Evolutionary conservation across 2,113 vertebrate species (phyloP), one percentile per base, ranked within the genome.

Genomic region (Ciconia stormi): DNA sequence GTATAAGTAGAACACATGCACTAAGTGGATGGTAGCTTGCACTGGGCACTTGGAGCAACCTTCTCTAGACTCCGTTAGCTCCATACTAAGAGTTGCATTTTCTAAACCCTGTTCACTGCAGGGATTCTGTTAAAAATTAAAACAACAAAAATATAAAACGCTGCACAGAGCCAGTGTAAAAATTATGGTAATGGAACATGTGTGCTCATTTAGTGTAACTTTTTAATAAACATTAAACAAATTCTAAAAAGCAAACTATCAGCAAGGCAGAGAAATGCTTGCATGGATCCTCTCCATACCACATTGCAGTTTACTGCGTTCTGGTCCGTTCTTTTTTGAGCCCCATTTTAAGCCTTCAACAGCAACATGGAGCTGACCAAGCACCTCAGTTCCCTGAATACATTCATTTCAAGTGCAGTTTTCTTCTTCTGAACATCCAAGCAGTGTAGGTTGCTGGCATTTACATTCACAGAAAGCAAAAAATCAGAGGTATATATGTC

Each of bases 71-170:
- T 46, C 46, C 1, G 0, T 22, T 63, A 63, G 20, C 25, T 56
- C 40, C 3, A 1, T 40, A 74, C 27, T 6, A 82, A 91, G 11
- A 92, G 23, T 23, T 63, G 25, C 44, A 61, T 56, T 95, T 93
- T 52, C 47, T 86, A 89, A 87, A 76, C 6, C 27, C 36, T 66
- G 30, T 53, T 89, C 61, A 42, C 70, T 58, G 29, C 6, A 7
- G 42, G 30, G 53, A 26, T 76, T 79, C 25, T 46, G 80, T 85
- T 69, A 87, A 96, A 87, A 90, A 79, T 52, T 87, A 63, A 95
- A 93, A 12, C 44, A 79, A 69, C 15, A 71, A 82, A 91, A 84
- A 36, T 4, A 73, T 23, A 44, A 79, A 93, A 56, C 0, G 0
- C 25, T 82, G 56, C 61, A 69, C 34, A 65, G 44, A 87, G 42